These are phyloP conservation scores for Latrodectus elegans DNA, from an alignment of 2,888 invertebrate species.

Conservation along the genomic window DNA sequence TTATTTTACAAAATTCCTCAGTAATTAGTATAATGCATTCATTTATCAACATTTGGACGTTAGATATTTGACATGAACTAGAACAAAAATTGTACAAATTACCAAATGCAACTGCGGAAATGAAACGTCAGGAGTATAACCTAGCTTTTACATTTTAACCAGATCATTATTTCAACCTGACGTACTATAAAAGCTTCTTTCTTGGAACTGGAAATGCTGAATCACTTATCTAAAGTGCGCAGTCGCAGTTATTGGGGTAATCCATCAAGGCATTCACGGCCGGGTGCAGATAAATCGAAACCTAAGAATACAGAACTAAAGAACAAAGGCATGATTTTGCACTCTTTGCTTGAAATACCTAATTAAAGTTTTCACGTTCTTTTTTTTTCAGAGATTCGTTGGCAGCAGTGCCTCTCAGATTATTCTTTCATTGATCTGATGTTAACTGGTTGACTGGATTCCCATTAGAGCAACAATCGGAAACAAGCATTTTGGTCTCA, in stretches of 20 bases:
- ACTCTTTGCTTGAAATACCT: not conserved
- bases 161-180: not conserved
- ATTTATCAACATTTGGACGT: no score
- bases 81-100: no score
- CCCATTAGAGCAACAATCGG: conserved; percentile 59
- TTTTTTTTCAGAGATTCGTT: not conserved
- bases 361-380: not conserved
- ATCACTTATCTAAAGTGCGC: not conserved
- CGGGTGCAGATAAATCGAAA: not conserved
- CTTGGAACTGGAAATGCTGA: not conserved
- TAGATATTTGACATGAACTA: no score
- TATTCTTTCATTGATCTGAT: not conserved
- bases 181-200: not conserved
- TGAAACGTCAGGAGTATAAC: no score
- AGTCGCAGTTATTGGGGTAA: conserved; percentile 1
- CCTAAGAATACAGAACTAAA: not conserved
- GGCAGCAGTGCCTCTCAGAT: not conserved
- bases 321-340: not conserved
- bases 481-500: conserved; percentile 29
- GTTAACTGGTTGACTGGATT: conserved; percentile 13
- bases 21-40: no score
- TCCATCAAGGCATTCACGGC: not conserved
- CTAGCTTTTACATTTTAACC: not conserved
- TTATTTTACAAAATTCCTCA: no score
- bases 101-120: no score